phyloP scores from a whole-genome alignment of 2,888 invertebrate species.

The Xestia rhomboidea region DNA sequence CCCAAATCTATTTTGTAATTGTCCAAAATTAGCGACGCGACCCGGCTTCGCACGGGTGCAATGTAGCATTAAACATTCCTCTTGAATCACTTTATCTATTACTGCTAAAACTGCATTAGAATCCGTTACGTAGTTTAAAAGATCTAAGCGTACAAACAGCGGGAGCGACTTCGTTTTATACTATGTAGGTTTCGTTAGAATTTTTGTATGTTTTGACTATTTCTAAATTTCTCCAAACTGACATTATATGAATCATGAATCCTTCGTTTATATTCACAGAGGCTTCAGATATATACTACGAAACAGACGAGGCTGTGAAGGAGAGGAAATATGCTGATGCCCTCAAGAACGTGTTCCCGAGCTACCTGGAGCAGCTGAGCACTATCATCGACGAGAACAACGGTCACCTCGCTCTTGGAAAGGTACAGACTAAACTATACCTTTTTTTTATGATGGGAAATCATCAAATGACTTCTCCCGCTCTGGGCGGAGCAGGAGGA shows the following conservation, averaged over 20 bases:
- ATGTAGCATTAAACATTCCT: too few species aligned
- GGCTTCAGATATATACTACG: conserved; percentile 62
- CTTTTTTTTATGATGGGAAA: too few species aligned
- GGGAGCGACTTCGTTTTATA: too few species aligned
- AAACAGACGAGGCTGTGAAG: conserved; percentile 62
- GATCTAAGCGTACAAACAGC: too few species aligned
- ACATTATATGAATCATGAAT: too few species aligned
- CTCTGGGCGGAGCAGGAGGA: too few species aligned
- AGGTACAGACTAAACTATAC: conserved; percentile 65
- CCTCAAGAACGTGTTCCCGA: conserved; percentile 66
- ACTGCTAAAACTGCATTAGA: too few species aligned
- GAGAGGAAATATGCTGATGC: conserved; percentile 65
- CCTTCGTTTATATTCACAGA: conserved; percentile 47
- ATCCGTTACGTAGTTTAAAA: too few species aligned
- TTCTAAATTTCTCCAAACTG: background rate
- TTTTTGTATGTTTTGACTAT: conserved; percentile 55
- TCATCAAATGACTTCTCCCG: too few species aligned
- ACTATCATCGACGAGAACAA: conserved; percentile 68
- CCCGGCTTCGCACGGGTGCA: too few species aligned
- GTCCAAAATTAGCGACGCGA: background rate
- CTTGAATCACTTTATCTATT: too few species aligned
- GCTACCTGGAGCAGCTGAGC: conserved; percentile 65
- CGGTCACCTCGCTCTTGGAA: conserved; percentile 72
- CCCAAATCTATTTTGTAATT: background rate
- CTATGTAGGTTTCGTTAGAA: too few species aligned